A percentile compares a stretch with the other conserved stretches of the same genome.
These are phyloP conservation scores for Acromyrmex heyeri DNA, from an alignment of 1,140 invertebrate species.

Conservation along the genomic window DNA sequence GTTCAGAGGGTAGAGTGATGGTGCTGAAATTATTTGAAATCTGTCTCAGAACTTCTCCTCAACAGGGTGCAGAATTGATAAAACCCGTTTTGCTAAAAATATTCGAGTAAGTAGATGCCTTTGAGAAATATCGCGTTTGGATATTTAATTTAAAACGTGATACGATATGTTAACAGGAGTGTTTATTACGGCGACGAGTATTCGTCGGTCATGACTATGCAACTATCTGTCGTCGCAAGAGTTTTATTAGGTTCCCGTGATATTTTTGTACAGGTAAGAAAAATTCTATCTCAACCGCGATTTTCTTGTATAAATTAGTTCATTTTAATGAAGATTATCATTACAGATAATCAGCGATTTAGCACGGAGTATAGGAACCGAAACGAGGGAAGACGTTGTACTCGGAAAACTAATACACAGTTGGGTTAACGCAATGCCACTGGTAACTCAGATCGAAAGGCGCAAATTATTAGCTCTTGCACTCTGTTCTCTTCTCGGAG, in stretches of 20 bases:
- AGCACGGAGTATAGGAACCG: constrained; percentile 81
- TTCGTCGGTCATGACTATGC: constrained; percentile 91
- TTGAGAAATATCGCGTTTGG: not conserved
- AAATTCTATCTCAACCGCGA: not conserved
- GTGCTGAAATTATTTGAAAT: constrained; percentile 92
- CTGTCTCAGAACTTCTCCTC: constrained; percentile 89
- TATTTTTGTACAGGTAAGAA: constrained; percentile 89
- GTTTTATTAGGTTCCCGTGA: constrained; percentile 92
- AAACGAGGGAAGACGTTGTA: constrained; percentile 87
- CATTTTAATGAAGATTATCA: constrained; percentile 23
- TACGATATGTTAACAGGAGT: constrained; percentile 85
- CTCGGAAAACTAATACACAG: constrained; percentile 91
- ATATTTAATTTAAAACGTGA: not conserved
- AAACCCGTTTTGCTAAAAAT: constrained; percentile 90
- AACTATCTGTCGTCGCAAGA: constrained; percentile 92
- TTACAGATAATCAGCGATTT: constrained; percentile 87
- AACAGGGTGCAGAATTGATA: constrained; percentile 89
- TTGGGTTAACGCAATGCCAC: constrained; percentile 93
- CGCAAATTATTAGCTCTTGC: constrained; percentile 93
- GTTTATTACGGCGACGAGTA: constrained; percentile 90
- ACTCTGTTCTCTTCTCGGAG: constrained; percentile 92
- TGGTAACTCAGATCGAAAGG: constrained; percentile 92
- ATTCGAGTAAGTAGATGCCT: constrained; percentile 87
- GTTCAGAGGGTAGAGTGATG: constrained; percentile 92
- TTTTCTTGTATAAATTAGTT: not conserved